Evolutionary conservation across 2,888 invertebrate species (phyloP).

Genomic region (Cantharis flavilabris): DNA sequence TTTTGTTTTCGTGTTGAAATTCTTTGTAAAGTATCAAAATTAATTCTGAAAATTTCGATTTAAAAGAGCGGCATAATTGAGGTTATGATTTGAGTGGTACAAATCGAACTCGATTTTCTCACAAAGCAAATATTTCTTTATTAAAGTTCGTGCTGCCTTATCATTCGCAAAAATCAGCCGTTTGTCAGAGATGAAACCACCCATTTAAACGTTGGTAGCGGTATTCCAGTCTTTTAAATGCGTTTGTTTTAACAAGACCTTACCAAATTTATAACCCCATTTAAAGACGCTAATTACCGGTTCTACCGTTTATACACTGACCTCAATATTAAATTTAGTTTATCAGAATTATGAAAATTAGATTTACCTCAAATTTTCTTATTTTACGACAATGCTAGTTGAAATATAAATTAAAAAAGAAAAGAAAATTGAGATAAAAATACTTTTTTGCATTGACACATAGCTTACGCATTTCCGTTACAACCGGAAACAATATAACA

Average conservation of each 20-base stretch:
- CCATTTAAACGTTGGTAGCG: constrained; percentile 13
- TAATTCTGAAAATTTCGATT: neutral
- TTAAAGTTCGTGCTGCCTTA: constrained; percentile 24
- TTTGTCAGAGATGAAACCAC: constrained; percentile 21
- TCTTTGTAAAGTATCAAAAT: constrained; percentile 7
- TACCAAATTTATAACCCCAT: constrained; percentile 18
- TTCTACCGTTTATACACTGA: constrained; percentile 21
- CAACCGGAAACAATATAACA: constrained; percentile 8
- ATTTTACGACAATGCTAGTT: neutral
- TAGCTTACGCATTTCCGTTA: constrained; percentile 5
- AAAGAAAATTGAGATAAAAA: neutral
- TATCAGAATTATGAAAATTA: constrained; percentile 1
- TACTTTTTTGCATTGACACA: neutral
- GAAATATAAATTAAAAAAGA: neutral
- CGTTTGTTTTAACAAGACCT: constrained; percentile 12
- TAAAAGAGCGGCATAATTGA: constrained; percentile 13
- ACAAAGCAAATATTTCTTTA: constrained; percentile 29
- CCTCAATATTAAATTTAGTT: constrained; percentile 21
- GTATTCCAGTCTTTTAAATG: constrained; percentile 19
- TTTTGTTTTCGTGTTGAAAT: neutral
- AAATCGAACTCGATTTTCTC: constrained; percentile 14
- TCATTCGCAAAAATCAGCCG: constrained; percentile 29
- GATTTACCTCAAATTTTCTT: neutral
- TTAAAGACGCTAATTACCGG: constrained; percentile 19
- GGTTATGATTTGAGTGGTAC: constrained; percentile 21